phyloP scores from a whole-genome alignment of 1,140 invertebrate genomes.

The Diachasma alloeum region DNA sequence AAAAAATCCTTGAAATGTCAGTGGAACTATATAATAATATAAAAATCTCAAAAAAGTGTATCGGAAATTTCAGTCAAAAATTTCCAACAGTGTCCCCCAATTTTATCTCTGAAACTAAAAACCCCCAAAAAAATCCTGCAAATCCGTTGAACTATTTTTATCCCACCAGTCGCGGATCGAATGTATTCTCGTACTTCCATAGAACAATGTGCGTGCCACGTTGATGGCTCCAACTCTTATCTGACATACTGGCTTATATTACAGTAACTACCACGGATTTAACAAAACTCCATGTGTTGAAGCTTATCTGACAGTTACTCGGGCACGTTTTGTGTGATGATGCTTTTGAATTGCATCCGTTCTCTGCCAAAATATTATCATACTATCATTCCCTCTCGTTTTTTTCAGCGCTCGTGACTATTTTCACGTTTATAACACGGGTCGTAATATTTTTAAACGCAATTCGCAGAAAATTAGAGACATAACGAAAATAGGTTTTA shows the following conservation, averaged over 20 bases:
- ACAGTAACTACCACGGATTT: neutral
- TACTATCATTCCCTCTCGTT: neutral
- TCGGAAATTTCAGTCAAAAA: no score
- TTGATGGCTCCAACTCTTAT: slow-evolving; percentile 1
- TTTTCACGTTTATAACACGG: no score
- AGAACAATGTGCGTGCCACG: neutral
- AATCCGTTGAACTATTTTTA: neutral
- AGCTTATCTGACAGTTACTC: slow-evolving; percentile 10
- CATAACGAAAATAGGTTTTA: no score
- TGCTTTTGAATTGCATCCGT: neutral
- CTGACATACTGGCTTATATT: slow-evolving; percentile 4
- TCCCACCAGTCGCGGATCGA: neutral
- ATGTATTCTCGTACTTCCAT: neutral
- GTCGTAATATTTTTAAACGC: neutral
- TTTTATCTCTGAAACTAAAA: neutral
- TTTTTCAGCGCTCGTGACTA: no score
- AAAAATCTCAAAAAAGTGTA: no score
- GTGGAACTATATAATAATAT: no score
- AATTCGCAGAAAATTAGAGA: neutral
- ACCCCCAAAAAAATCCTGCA: neutral
- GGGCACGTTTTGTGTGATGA: neutral
- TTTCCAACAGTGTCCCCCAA: neutral
- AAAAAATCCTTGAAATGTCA: no score
- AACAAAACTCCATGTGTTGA: neutral
- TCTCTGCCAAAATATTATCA: neutral